Conservation (phyloP, 23 tunicate species). For the Clavelina lepadiformis region DNA sequence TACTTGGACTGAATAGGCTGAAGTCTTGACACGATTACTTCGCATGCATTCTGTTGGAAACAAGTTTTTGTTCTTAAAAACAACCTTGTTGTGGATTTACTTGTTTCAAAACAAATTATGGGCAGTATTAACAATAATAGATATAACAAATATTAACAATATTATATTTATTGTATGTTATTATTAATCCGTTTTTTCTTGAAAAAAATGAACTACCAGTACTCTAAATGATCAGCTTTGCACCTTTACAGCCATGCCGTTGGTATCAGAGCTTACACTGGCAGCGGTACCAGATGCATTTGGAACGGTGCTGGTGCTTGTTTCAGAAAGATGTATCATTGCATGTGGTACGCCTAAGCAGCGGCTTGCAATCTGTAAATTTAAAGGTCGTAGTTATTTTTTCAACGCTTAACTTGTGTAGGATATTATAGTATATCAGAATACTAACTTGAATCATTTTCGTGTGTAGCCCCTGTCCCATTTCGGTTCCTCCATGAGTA, state of each 20-base stretch:
- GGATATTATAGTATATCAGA: no score
- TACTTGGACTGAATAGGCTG: conserved; percentile 35
- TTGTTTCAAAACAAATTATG: no score
- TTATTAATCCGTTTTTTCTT: no score
- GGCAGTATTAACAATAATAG: no score
- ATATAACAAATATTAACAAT: no score
- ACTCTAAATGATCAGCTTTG: no score
- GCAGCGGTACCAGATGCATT: conserved; percentile 83
- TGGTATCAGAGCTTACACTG: conserved; percentile 62
- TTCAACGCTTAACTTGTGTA: no score
- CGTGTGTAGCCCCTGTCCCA: conserved; percentile 97
- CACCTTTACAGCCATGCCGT: conserved; percentile 97
- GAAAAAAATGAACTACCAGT: no score
- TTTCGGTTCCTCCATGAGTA: conserved; percentile 92
- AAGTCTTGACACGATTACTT: conserved; percentile 36
- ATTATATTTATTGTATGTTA: no score
- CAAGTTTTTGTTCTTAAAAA: no score
- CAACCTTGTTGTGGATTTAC: no score
- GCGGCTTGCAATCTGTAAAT: conserved; percentile 63
- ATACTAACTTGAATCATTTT: conserved; percentile 96
- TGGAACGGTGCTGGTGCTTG: conserved; percentile 77
- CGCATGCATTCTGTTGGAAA: conserved; percentile 58
- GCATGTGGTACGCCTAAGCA: conserved; percentile 65
- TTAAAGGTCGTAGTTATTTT: not conserved
- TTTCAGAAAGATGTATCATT: conserved; percentile 59